Evolutionary conservation across 2,888 invertebrate species (phyloP), one percentile per base, ranked within the genome.

Genomic region (Metellina segmentata): DNA sequence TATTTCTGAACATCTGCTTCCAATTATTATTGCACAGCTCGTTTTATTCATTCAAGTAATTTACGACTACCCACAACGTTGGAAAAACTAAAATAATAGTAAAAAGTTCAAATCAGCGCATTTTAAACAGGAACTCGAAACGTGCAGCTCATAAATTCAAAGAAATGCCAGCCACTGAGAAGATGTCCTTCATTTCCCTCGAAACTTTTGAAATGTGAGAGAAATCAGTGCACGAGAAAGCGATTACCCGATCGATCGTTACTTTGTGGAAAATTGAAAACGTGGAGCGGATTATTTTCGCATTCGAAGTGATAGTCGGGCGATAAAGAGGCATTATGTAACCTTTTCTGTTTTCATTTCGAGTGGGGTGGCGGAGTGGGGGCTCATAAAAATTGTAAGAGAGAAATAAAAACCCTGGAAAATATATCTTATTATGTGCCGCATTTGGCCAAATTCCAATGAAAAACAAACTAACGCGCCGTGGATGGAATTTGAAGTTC

Each of bases 261-360:
- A 49, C 77, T 69, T 61, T 48, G 51, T 16, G 61, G 49, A 53
- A 81, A 88, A 81, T 88, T 81, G 81, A 81, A 88, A 88, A 81
- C 87, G 87, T 71, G 79, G 16, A 79, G 61, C 70, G 86, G 86
- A 88, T 88, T 81, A 88, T 88, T 88, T 81, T 81, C 87, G 48
- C 87, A 88, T 88, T 81, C 81, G 61, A 61, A 9, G 70, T 48
- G 72, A 79, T 72, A 51, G 79, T 49, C 7, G 20, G 81, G 87
- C 81, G 87, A 88, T 88, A 81, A 88, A 88, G 87, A 19, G 79
- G 81, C 87, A 88, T 88, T 88, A 88, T 74, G 81, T 81, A 88
- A 81, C 71, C 81, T 74, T 72, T 74, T 74, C 81, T 74, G 52
- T 74, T 79, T 61, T 81, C 81, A 81, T 88, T 74, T 81, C 20